A percentile compares a stretch with the other conserved stretches of the same genome.
phyloP scores from a whole-genome alignment of 2,113 vertebrate genomes.

The Rhodinocichla rosea region DNA sequence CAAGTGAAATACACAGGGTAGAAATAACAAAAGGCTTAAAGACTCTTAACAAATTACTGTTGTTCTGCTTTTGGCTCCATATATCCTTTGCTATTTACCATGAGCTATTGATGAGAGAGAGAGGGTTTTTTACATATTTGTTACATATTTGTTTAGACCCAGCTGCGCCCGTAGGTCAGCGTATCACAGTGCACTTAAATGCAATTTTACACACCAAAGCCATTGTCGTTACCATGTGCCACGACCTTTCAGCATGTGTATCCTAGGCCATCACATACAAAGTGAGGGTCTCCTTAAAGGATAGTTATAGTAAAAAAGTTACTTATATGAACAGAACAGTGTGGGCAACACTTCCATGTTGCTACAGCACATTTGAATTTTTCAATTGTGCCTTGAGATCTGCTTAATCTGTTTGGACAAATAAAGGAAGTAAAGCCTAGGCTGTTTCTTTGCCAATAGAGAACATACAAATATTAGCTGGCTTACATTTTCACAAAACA shows the following conservation, averaged over 20 bases:
- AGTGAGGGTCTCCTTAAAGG: background rate
- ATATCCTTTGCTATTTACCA: background rate
- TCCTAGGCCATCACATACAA: rapidly evolving
- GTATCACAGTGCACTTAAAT: background rate
- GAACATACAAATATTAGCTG: background rate
- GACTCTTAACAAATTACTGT: background rate
- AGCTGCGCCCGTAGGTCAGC: background rate
- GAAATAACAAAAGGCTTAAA: background rate
- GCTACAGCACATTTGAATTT: background rate
- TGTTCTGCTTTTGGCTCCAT: background rate
- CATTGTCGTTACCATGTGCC: background rate
- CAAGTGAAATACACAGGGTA: background rate
- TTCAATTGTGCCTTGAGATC: background rate
- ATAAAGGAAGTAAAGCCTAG: background rate
- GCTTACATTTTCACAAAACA: background rate
- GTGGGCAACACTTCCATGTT: rapidly evolving
- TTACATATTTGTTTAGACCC: background rate
- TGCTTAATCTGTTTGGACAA: background rate
- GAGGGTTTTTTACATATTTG: background rate
- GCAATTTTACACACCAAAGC: background rate
- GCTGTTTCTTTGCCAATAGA: background rate
- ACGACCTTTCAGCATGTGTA: background rate
- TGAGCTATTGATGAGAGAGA: background rate
- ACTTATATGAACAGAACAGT: background rate
- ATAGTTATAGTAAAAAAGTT: background rate